Percentiles rank a stretch among this genome's conserved stretches.
These are phyloP conservation scores for Sebastes miniatus DNA, from an alignment of 2,797 vertebrate species.

Conservation along the genomic window DNA sequence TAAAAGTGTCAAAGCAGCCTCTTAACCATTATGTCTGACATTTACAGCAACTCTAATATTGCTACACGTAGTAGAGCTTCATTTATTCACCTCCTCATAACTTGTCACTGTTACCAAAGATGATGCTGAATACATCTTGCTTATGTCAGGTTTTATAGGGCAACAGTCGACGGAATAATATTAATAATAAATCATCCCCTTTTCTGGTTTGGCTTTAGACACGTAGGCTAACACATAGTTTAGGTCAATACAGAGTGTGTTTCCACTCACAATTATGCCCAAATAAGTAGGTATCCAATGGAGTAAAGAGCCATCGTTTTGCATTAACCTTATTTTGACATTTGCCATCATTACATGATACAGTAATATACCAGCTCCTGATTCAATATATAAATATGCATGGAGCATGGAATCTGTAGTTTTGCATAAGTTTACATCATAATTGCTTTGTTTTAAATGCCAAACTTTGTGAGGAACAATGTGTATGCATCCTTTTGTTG, in stretches of 20 bases:
- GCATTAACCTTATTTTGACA: slow-evolving; percentile 7
- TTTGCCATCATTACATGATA: not conserved
- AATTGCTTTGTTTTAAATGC: slow-evolving; percentile 12
- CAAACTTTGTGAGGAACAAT: not conserved
- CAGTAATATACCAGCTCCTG: not conserved
- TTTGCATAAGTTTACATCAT: slow-evolving; percentile 16
- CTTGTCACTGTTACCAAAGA: not conserved
- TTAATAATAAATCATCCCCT: slow-evolving; percentile 13
- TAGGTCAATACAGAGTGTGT: not conserved
- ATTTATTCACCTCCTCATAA: slow-evolving; percentile 12
- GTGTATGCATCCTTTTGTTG: slow-evolving; percentile 9
- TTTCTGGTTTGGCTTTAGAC: not conserved
- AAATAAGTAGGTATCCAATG: not conserved
- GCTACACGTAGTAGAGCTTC: not conserved
- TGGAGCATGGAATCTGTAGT: not conserved
- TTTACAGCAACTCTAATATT: not conserved
- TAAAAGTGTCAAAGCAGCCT: not conserved
- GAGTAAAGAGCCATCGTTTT: slow-evolving; percentile 1
- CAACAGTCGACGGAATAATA: not conserved
- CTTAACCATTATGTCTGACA: not conserved
- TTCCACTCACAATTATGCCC: not conserved
- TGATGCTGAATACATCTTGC: not conserved
- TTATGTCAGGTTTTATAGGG: slow-evolving; percentile 1
- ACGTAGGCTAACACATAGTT: not conserved
- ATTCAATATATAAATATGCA: not conserved